Base-by-base conservation (phyloP, 2,888 invertebrate genomes). In the Siphonodentalium dalli region DNA sequence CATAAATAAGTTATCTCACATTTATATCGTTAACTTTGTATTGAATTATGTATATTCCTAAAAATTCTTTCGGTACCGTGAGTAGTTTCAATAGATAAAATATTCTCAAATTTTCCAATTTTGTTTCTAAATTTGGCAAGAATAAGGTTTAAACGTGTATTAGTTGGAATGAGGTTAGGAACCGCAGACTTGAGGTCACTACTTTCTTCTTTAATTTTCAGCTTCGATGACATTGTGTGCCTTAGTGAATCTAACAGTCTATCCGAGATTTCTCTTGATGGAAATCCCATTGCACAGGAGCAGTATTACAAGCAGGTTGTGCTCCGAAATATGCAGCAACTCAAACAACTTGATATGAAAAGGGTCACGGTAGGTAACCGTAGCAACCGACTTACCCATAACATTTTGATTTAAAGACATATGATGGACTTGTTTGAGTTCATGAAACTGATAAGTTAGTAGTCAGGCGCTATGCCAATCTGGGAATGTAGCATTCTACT, bases 201-300 rank as follows among this genome's bases (percentile, higher is more conserved):
- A 21, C 1, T 21, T 31, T 18, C 26, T 34, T 21, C 18, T 29
- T 45, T 33, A 40, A 44, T 23, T 69, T 67, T 51, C 77, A 90
- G 90, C 75, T 89, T 93, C 63, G 93, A 93, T 77, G 93, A 93
- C 75, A 90, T 94, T 82, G 87, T 88, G 42, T 90, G 90, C 58
- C 83, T 94, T 54, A 89, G 89, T 24, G 89, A 91, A 80, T 90
- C 91, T 0, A 83, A 86, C 8, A 88, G 88, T 54, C 85, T 94
- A 39, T 86, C 87, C 51, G 94, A 94, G 83, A 87, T 95, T 41
- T 89, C 92, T 20, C 87, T 95, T 53, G 94, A 79, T 65, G 75
- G 78, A 24, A 79, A 78, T 54, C 78, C 78, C 2, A 65, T 81
- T 39, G 68, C 75, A 88, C 57, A 93, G 91, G 92, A 92, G 88